Conservation (phyloP, 2,888 invertebrate genomes). For the Girardia tigrina region DNA sequence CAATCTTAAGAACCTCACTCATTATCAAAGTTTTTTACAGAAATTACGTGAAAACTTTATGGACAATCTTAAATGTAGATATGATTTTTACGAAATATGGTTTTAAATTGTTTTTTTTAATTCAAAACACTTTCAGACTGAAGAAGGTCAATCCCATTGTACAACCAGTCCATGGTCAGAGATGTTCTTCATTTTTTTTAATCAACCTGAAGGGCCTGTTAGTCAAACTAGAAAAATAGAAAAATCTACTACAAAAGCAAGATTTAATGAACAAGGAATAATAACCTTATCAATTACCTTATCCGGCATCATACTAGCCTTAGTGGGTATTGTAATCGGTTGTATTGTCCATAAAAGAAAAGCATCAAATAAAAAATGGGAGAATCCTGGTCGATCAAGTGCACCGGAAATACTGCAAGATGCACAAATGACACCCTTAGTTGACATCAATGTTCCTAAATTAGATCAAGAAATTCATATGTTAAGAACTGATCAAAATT, state of each 20-base stretch:
- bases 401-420: background rate
- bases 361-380: background rate
- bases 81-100: no score
- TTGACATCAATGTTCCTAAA: background rate
- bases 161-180: slow-evolving; percentile 34
- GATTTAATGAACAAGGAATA: background rate
- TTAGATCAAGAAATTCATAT: background rate
- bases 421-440: slow-evolving; percentile 14
- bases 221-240: background rate
- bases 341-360: slow-evolving; percentile 7
- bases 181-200: background rate
- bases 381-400: background rate
- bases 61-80: no score
- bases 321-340: background rate
- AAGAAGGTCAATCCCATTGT: slow-evolving; percentile 3
- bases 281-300: background rate
- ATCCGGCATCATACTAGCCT: background rate
- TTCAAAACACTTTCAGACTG: no score
- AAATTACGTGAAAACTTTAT: no score
- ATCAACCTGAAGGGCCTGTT: background rate
- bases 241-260: background rate
- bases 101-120: no score
- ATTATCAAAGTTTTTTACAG: no score
- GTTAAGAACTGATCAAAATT: slow-evolving; percentile 3
- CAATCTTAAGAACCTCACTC: no score